Percentiles rank a stretch among this genome's conserved stretches.
Conservation (phyloP, 2,888 invertebrate genomes). For the Xylota segnis region DNA sequence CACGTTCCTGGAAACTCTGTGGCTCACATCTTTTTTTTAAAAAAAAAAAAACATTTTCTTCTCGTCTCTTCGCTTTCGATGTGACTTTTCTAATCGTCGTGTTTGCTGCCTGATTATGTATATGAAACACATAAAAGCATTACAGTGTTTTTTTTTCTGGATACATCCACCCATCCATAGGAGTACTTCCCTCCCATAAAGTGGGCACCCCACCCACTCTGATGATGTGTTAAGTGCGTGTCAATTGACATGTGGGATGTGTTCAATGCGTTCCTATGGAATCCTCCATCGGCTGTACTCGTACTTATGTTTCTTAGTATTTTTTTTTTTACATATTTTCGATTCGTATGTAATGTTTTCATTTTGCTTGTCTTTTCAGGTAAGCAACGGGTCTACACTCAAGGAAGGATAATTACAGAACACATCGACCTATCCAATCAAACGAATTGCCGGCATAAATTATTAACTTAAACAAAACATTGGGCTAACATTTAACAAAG, state of each 20-base stretch:
- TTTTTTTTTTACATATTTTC: slow-evolving; percentile 2
- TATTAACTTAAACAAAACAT: slow-evolving; percentile 59
- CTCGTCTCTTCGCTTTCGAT: slow-evolving; percentile 16
- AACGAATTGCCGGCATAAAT: slow-evolving; percentile 18
- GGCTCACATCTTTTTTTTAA: background rate
- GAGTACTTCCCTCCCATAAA: no score
- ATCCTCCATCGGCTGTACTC: background rate
- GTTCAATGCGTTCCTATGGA: slow-evolving; percentile 30
- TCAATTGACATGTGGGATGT: slow-evolving; percentile 56
- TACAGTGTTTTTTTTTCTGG: slow-evolving; percentile 20
- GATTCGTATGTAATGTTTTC: background rate
- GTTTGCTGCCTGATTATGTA: slow-evolving; percentile 3
- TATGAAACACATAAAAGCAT: slow-evolving; percentile 22
- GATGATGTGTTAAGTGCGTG: slow-evolving; percentile 61
- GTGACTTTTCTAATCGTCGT: slow-evolving; percentile 21
- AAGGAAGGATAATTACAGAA: background rate
- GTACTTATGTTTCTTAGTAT: slow-evolving; percentile 3
- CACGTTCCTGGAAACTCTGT: slow-evolving; percentile 52
- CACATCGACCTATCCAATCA: background rate
- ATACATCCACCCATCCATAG: background rate
- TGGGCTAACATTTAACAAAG: slow-evolving; percentile 44
- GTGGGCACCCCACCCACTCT: background rate
- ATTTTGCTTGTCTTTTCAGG: slow-evolving; percentile 50
- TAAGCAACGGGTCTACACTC: slow-evolving; percentile 6
- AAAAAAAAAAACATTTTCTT: slow-evolving; percentile 25